Evolutionary conservation across 2,113 vertebrate species (phyloP), one percentile per base, ranked within the genome.

Genomic region (Pristiophorus japonicus): DNA sequence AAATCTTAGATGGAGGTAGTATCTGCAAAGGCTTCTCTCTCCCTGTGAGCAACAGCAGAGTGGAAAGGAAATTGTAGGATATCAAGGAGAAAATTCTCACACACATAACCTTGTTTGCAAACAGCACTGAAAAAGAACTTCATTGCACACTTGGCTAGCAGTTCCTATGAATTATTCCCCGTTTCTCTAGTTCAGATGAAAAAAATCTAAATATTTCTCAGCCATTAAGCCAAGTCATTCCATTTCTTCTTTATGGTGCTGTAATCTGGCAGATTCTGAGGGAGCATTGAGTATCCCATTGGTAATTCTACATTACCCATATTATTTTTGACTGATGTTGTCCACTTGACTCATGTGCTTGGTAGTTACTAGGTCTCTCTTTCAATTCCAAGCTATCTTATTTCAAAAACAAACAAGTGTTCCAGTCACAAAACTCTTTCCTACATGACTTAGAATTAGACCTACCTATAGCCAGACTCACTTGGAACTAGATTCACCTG

Each of bases 1-100:
- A 96, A 1, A 96, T 55, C 97, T 97, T 98, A 95, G 96, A 75
- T 6, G 97, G 95, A 12, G 95, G 95, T 59, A 91, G 97, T 34
- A 96, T 81, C 24, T 47, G 95, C 96, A 14, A 96, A 88, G 96
- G 96, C 0, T 85, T 96, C 95, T 97, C 95, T 90, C 96, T 59
- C 62, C 96, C 98, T 98, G 96, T 12, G 95, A 5, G 93, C 8
- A 38, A n/a, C 27, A 55, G 6, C 27, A 88, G 45, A 73, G 42
- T 73, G 30, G 47, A 63, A 87, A 70, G 16, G 62, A 47, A 38
- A 67, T 51, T 96, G 10, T 16, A 5, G 24, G 34, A 59, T 10
- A 59, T 73, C 42, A 51, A 30, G 1, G 27, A 34, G 5, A 1
- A 47, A 70, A 47, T 8, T 30, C 38, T 30, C 93, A 73, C 24